Conservation (phyloP, 2,888 invertebrate genomes). For the Cremastobaeus sp. region DNA sequence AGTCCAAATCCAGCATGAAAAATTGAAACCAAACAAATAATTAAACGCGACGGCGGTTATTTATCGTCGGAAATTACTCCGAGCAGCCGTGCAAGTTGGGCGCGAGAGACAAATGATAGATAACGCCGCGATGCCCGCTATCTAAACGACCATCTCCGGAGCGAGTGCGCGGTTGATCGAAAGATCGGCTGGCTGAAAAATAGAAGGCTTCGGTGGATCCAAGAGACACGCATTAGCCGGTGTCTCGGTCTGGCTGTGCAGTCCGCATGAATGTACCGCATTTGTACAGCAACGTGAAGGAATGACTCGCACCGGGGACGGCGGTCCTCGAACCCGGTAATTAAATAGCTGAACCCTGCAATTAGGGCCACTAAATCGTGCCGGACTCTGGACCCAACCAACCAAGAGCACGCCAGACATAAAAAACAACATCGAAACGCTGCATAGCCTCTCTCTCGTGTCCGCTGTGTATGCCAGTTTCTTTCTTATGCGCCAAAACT, state of each 20-base stretch:
- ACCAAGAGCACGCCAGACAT: slow-evolving; percentile 79
- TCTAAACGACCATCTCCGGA: too few relatives aligned
- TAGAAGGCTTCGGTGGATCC: slow-evolving; percentile 2
- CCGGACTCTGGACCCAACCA: slow-evolving; percentile 81
- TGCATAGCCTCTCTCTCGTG: slow-evolving; percentile 69
- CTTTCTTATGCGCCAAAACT: slow-evolving; percentile 53
- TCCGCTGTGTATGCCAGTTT: slow-evolving; percentile 49
- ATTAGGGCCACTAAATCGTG: slow-evolving; percentile 91
- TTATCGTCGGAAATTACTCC: too few relatives aligned
- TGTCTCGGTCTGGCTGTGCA: slow-evolving; percentile 24
- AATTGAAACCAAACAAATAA: too few relatives aligned
- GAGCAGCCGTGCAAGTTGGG: too few relatives aligned
- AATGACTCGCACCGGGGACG: slow-evolving; percentile 66
- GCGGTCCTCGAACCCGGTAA: slow-evolving; percentile 83
- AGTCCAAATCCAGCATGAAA: too few relatives aligned
- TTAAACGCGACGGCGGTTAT: too few relatives aligned
- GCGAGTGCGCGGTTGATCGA: background rate
- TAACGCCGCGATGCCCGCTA: too few relatives aligned
- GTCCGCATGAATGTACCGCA: slow-evolving; percentile 62
- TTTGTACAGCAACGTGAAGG: slow-evolving; percentile 66
- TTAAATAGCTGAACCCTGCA: slow-evolving; percentile 90
- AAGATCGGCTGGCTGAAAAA: background rate
- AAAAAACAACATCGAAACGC: slow-evolving; percentile 78
- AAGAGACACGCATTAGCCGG: slow-evolving; percentile 48
- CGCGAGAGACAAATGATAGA: too few relatives aligned